phyloP scores from a whole-genome alignment of 2,888 invertebrate species.

The Chironomus tentans region DNA sequence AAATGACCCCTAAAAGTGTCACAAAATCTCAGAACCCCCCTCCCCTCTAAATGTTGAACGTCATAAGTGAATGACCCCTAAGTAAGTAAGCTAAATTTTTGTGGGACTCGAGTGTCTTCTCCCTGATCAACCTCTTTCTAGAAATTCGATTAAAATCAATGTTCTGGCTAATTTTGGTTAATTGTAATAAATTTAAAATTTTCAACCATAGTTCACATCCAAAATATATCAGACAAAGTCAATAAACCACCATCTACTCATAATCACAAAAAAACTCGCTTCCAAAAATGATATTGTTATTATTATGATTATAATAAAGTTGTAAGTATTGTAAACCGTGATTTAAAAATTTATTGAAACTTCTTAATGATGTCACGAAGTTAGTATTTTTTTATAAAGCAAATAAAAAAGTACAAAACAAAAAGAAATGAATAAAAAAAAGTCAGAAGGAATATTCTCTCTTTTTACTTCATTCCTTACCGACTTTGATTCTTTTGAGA shows the following conservation, averaged over 20 bases:
- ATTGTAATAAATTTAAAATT: too few species aligned
- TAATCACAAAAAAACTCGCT: background rate
- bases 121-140: too few species aligned
- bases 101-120: too few species aligned
- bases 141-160: too few species aligned
- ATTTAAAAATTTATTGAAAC: conserved; percentile 8
- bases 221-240: background rate
- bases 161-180: too few species aligned
- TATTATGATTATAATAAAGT: conserved; percentile 9
- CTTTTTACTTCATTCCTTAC: background rate
- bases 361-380: conserved; percentile 5
- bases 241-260: background rate
- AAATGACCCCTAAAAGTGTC: too few species aligned
- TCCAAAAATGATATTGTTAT: too few species aligned
- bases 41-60: too few species aligned
- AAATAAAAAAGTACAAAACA: background rate
- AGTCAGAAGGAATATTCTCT: background rate
- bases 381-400: background rate
- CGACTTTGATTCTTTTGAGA: background rate
- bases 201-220: too few species aligned
- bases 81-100: too few species aligned
- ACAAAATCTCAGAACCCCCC: too few species aligned
- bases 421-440: background rate
- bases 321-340: conserved; percentile 17
- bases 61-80: too few species aligned